A percentile compares a stretch with the other conserved stretches of the same genome.
phyloP scores from a whole-genome alignment of 2,888 invertebrate genomes.

The Cybosia mesomella region DNA sequence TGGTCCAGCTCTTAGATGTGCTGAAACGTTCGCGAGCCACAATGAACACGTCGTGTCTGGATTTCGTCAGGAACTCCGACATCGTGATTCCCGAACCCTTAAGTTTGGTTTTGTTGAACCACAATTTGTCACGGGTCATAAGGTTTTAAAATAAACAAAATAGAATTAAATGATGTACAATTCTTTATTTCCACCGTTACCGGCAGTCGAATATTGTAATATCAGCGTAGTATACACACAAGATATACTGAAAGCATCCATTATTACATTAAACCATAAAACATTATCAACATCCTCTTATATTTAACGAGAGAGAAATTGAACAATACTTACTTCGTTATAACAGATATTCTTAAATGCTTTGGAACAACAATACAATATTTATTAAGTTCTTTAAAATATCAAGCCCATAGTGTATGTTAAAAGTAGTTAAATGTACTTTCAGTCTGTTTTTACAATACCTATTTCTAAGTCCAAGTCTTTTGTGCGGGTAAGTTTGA shows the following conservation, averaged over 20 bases:
- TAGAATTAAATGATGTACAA: conserved; percentile 32
- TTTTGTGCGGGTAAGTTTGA: not conserved
- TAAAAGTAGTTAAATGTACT: conserved; percentile 4
- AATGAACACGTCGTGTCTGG: no score
- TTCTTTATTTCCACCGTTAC: conserved; percentile 49
- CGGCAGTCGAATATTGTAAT: conserved; percentile 59
- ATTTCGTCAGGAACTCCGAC: no score
- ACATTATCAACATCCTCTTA: conserved; percentile 32
- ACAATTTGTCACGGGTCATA: no score
- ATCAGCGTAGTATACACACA: conserved; percentile 49
- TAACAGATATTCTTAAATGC: conserved; percentile 66
- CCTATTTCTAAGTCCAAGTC: conserved; percentile 13
- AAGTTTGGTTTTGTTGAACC: no score
- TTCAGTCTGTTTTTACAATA: conserved; percentile 20
- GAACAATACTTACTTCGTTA: conserved; percentile 38
- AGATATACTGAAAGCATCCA: conserved; percentile 38
- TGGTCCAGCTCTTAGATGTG: no score
- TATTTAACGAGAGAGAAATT: conserved; percentile 54
- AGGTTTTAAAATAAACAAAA: no score
- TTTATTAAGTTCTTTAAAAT: conserved; percentile 33
- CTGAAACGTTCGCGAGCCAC: no score
- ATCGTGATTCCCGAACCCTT: no score
- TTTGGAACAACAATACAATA: conserved; percentile 60
- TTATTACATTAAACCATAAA: conserved; percentile 20
- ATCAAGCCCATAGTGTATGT: conserved; percentile 22